phyloP scores from a whole-genome alignment of 2,797 vertebrate genomes.

The Natrix natrix region DNA sequence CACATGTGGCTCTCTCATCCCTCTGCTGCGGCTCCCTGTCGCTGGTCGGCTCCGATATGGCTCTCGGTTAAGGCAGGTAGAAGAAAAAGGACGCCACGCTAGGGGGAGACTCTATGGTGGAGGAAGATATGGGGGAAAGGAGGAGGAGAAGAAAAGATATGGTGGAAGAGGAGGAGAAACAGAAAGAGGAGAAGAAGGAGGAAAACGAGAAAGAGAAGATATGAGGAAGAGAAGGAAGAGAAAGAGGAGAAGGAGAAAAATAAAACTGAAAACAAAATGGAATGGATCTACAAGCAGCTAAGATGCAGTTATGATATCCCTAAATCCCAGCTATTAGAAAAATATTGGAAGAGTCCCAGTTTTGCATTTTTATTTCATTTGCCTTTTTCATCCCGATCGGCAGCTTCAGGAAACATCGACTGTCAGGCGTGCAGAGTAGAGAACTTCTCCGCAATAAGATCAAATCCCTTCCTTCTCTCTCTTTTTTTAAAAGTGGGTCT shows the following conservation, averaged over 20 bases:
- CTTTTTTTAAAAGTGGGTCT: not conserved
- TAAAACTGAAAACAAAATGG: not conserved
- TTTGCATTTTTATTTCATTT: not conserved
- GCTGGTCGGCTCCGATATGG: too few species aligned
- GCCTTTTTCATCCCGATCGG: not conserved
- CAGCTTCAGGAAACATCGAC: not conserved
- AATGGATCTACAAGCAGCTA: not conserved
- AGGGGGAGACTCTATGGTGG: too few species aligned
- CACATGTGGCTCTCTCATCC: too few species aligned
- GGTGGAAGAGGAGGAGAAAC: too few species aligned
- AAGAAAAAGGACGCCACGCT: too few species aligned
- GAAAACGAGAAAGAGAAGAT: too few species aligned
- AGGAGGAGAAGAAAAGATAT: not conserved
- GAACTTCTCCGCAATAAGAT: not conserved
- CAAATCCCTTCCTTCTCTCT: not conserved
- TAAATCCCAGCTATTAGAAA: not conserved
- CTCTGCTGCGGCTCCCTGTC: too few species aligned
- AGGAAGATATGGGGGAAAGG: too few species aligned
- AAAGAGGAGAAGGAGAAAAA: too few species aligned
- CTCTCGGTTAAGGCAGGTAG: too few species aligned
- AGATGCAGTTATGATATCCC: not conserved
- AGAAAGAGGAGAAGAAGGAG: too few species aligned
- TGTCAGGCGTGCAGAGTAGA: not conserved
- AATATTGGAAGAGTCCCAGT: not conserved
- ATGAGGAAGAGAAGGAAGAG: too few species aligned